These are phyloP conservation scores for Anarhynchus alexandrinus DNA, from an alignment of 2,113 vertebrate genomes.

Conservation along the genomic window DNA sequence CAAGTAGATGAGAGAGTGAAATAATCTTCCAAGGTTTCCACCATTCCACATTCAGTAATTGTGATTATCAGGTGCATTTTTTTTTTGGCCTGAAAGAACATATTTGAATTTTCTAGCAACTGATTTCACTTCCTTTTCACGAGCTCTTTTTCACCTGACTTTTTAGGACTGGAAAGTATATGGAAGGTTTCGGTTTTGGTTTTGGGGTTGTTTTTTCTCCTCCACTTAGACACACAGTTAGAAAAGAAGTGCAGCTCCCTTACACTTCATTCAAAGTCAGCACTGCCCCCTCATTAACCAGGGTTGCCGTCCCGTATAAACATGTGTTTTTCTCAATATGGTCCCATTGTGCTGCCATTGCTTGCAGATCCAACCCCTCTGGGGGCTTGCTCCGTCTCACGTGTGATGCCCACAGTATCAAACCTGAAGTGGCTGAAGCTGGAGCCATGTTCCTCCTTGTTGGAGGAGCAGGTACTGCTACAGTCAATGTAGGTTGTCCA, in stretches of 20 bases:
- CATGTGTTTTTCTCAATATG: not conserved
- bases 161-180: not conserved
- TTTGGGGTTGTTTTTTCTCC: not conserved
- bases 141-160: not conserved
- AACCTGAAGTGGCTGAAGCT: not conserved
- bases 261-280: not conserved
- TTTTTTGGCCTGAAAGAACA: not conserved
- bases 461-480: not conserved
- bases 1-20: not conserved
- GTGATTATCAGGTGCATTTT: not conserved
- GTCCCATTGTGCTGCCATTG: not conserved
- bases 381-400: not conserved
- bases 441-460: not conserved
- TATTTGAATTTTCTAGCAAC: not conserved
- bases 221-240: not conserved
- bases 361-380: not conserved
- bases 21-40: not conserved
- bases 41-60: not conserved
- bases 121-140: not conserved
- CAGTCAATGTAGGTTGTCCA: not conserved
- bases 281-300: not conserved
- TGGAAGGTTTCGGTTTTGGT: not conserved
- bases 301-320: not conserved
- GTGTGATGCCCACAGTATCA: accelerated
- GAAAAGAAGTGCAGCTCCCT: not conserved